A percentile compares a stretch with the other conserved stretches of the same genome.
These are phyloP conservation scores for Ptychodera flava DNA, from an alignment of 35 echinoderm and acorn worm species.

Conservation along the genomic window DNA sequence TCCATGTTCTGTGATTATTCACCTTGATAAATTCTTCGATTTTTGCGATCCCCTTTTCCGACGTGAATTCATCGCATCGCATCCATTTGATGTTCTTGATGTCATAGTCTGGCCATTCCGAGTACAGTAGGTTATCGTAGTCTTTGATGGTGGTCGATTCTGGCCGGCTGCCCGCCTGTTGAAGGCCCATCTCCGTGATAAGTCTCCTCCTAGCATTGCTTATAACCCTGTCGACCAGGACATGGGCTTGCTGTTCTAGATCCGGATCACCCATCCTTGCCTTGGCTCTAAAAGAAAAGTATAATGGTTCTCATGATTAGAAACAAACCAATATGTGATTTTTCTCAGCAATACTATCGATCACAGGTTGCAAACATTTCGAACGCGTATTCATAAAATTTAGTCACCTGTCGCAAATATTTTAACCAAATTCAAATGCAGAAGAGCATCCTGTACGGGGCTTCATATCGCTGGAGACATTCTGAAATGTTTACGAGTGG, in stretches of 20 bases:
- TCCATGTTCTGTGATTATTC: slow-evolving; percentile 26
- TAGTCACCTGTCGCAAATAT: too few relatives aligned
- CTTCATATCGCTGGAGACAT: too few relatives aligned
- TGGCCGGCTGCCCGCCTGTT: slow-evolving; percentile 44
- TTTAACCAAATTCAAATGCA: too few relatives aligned
- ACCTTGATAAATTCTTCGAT: slow-evolving; percentile 98
- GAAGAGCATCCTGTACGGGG: too few relatives aligned
- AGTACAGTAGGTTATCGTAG: slow-evolving; percentile 66
- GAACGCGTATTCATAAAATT: too few relatives aligned
- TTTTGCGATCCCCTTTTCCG: slow-evolving; percentile 67
- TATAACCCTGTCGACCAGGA: slow-evolving; percentile 79
- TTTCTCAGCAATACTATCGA: too few relatives aligned
- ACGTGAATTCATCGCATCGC: slow-evolving; percentile 68
- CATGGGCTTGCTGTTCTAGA: slow-evolving; percentile 63
- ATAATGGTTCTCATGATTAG: too few relatives aligned
- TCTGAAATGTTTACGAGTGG: too few relatives aligned
- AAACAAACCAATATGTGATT: too few relatives aligned
- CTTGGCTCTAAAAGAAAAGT: neutral
- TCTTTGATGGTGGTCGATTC: slow-evolving; percentile 53
- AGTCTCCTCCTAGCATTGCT: slow-evolving; percentile 80
- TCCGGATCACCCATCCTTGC: slow-evolving; percentile 20
- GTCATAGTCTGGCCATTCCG: slow-evolving; percentile 71
- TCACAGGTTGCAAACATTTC: too few relatives aligned
- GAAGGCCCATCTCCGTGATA: slow-evolving; percentile 51
- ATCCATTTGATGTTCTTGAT: slow-evolving; percentile 88